Evolutionary conservation across 2,113 vertebrate species (phyloP), one percentile per base, ranked within the genome.

Genomic region (Podarcis muralis): DNA sequence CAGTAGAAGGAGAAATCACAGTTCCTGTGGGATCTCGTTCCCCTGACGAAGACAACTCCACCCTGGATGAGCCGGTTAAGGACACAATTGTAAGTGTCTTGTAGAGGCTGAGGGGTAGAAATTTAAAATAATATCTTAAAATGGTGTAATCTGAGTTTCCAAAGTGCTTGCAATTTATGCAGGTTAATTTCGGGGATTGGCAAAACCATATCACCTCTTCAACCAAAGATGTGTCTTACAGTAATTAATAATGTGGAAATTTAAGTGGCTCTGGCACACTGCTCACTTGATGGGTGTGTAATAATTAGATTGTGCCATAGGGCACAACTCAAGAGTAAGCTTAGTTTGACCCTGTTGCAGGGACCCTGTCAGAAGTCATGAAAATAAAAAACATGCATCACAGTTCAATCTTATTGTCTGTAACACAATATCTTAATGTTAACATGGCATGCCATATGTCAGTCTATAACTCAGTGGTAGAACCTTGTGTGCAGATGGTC

Each of bases 1-100:
- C 98, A 0, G 98, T 99, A 95, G 98, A 99, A 93, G 99, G 99
- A 6, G 98, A 99, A 90, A 99, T 99, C 80, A 97, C 98, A 0
- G 97, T 99, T 15, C 98, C 99, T 0, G 79, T 98, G 1, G 95
- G 95, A 37, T 95, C 98, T 4, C 90, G 40, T 2, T 91, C 94
- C 22, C 96, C 95, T 1, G 98, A 99, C 1, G 98, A 98, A 27
- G 98, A 98, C 89, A 97, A 92, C 87, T 99, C 98, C 25, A 99
- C 99, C 0, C 93, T 99, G 93, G 99, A 99, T 57, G 99, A 99
- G 92, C 98, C 99, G 0, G 98, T 99, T 89, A 98, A 94, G 84
- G 98, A 98, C 30, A 99, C 99, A 4, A 97, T 99, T 20, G 98
- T 98, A 96, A 97, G 98, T 97, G 12, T 18, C 25, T 53, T 48